Evolutionary conservation across 2,888 invertebrate genomes (phyloP), one percentile per base, ranked within the genome.

Genomic region (Melanchra persicariae): DNA sequence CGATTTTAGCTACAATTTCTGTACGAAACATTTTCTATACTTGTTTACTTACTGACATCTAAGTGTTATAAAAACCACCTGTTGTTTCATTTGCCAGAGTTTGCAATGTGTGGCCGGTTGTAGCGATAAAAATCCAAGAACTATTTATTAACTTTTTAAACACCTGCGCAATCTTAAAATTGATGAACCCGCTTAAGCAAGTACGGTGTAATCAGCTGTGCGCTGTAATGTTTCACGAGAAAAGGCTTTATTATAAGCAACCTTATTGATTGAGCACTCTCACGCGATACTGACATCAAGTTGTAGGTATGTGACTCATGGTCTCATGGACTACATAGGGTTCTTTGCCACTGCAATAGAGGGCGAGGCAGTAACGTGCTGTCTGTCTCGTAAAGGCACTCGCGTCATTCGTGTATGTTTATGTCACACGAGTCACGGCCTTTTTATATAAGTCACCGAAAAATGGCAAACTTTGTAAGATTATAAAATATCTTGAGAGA

Each of bases 281-380:
- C 85, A 85, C 78, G 87, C 85, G 67, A 86, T 77, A 49, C 70
- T 59, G 77, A 74, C 74, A 85, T 85, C 74, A 81, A 67, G 59
- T 69, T 71, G 65, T 70, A 78, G 70, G 70, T 86, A 78, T 72
- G 70, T 86, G 84, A 86, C 68, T 84, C 84, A 84, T 79, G 79
- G 71, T 60, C 84, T 79, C 84, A 84, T 79, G 79, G 71, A 62
- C 85, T 80, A 79, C 62, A 74, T 79, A 66, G 54, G 64, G 81
- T 75, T 83, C 74, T 73, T 78, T 73, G 81, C 65, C 73, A 69
- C 64, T 76, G 61, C 79, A 59, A 79, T 64, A 70, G n/a, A 70
- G 83, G 83, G 77, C 61, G 74, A 84, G 78, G 84, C 67, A 66
- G 55, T 59, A 49, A 63, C 69, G 55, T 65, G 67, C 24, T 34